These are phyloP conservation scores for Eidolon dupreanum DNA, from an alignment of 2,797 vertebrate species.

Conservation along the genomic window DNA sequence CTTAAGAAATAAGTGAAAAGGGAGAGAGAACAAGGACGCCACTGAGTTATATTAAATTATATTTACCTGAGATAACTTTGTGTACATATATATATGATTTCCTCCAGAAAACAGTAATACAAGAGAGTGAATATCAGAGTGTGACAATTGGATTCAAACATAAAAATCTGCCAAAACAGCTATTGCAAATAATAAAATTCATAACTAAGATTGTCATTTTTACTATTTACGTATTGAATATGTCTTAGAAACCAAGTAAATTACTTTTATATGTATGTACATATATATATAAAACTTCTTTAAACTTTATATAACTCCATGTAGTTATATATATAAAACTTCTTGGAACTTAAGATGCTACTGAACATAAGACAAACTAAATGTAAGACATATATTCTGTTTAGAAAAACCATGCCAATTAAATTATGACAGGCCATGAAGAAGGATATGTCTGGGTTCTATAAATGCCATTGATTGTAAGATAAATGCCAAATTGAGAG, in stretches of 20 bases:
- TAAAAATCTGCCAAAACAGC: conserved; percentile 44
- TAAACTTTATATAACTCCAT: not conserved
- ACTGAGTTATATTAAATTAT: conserved; percentile 4
- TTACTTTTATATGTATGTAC: not conserved
- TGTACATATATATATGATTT: conserved; percentile 29
- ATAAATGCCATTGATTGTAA: not conserved
- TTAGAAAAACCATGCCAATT: conserved; percentile 46
- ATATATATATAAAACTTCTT: not conserved
- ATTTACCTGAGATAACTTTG: conserved; percentile 65
- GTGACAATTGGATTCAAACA: conserved; percentile 53
- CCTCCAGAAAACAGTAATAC: conserved; percentile 73
- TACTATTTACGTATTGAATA: not conserved
- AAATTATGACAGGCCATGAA: not conserved
- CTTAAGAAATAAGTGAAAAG: conserved; percentile 58
- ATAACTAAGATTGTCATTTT: conserved; percentile 55
- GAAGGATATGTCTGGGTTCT: too few relatives aligned
- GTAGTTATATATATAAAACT: not conserved
- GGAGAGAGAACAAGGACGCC: conserved; percentile 14
- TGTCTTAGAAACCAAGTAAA: conserved; percentile 17
- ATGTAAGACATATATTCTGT: not conserved
- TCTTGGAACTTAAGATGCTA: conserved; percentile 39
- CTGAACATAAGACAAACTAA: not conserved
- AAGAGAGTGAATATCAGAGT: conserved; percentile 67
- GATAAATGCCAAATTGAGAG: conserved; percentile 5
- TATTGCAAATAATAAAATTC: conserved; percentile 60